phyloP scores from a whole-genome alignment of 2,113 vertebrate genomes.

The Oenanthe oenanthe region DNA sequence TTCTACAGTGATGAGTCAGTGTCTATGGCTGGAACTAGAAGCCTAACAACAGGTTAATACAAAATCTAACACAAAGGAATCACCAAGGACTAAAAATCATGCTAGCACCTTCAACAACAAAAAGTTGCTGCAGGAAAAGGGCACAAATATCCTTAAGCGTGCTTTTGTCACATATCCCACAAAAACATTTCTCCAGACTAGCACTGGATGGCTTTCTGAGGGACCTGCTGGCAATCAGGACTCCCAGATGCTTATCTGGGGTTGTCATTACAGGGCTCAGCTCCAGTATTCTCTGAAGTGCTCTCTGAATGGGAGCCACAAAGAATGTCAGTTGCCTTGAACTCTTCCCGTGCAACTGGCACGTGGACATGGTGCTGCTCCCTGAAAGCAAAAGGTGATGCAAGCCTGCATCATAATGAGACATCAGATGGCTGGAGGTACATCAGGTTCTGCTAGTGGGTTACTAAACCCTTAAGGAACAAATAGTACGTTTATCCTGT shows the following conservation, averaged over 20 bases:
- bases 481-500: background rate
- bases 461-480: background rate
- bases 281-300: background rate
- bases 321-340: background rate
- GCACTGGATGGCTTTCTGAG: background rate
- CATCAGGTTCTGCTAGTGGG: background rate
- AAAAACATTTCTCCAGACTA: background rate
- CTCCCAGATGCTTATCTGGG: background rate
- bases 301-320: background rate
- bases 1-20: background rate
- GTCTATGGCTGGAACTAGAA: background rate
- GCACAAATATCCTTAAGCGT: background rate
- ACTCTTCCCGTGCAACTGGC: background rate
- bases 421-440: background rate
- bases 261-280: background rate
- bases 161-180: background rate
- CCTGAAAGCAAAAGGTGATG: background rate
- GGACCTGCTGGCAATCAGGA: background rate
- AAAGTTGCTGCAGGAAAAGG: background rate
- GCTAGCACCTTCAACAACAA: background rate
- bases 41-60: background rate
- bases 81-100: background rate
- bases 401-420: background rate
- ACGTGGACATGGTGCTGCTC: background rate
- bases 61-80: background rate